Percentiles rank a stretch among this genome's conserved stretches.
Evolutionary conservation across 2,888 invertebrate genomes (phyloP).

Genomic region (Esperia sulphurella): DNA sequence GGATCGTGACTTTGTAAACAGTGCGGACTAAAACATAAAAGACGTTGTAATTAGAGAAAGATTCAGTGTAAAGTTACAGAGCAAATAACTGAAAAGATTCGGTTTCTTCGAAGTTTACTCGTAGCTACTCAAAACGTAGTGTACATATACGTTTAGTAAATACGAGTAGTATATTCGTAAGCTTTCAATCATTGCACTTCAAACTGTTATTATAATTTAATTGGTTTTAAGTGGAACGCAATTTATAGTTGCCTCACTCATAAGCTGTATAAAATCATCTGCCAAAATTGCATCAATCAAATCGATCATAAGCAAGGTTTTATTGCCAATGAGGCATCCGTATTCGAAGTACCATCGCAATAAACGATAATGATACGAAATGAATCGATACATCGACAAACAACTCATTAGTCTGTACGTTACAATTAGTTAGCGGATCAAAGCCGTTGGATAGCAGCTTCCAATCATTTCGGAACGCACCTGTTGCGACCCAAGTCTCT

Average conservation of each 20-base stretch:
- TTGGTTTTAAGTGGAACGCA: too few species aligned
- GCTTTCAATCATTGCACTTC: neutral
- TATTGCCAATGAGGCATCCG: neutral
- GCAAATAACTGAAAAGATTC: neutral
- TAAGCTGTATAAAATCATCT: neutral
- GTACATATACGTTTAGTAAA: neutral
- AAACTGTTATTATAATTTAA: neutral
- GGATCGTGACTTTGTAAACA: constrained; percentile 58
- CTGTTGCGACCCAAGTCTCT: constrained; percentile 50
- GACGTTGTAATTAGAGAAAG: constrained; percentile 49
- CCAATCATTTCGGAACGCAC: constrained; percentile 58
- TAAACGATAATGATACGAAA: constrained; percentile 12
- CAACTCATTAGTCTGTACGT: constrained; percentile 26
- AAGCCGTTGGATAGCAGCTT: constrained; percentile 31
- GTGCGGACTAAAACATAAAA: constrained; percentile 35
- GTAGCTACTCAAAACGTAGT: neutral
- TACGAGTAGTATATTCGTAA: too few species aligned
- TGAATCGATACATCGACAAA: constrained; percentile 26
- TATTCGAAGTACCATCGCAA: constrained; percentile 1
- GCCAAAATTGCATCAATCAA: constrained; percentile 1
- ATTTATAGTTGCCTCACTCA: neutral
- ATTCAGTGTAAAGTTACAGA: constrained; percentile 25
- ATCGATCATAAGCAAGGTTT: neutral
- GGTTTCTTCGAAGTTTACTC: neutral
- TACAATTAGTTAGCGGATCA: constrained; percentile 31